phyloP scores from a whole-genome alignment of 1,140 invertebrate genomes.

The Zaprionus ghesquierei region DNA sequence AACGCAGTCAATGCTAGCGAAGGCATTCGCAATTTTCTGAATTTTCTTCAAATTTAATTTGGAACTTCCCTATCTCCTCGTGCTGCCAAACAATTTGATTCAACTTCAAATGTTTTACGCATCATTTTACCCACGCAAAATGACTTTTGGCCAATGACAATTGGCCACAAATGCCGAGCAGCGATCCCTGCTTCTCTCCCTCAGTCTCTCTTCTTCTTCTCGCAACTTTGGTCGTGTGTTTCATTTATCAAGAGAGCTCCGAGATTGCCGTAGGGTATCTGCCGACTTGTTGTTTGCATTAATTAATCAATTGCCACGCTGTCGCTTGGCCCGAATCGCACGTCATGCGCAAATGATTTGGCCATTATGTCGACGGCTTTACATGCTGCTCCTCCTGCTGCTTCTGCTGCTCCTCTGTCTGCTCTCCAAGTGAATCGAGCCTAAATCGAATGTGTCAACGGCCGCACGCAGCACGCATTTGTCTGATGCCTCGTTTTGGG shows the following conservation, averaged over 20 bases:
- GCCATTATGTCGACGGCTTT: constrained; percentile 31
- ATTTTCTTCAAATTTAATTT: constrained; percentile 16
- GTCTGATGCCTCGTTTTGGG: constrained; percentile 36
- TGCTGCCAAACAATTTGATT: constrained; percentile 49
- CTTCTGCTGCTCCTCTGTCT: neutral
- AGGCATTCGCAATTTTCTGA: constrained; percentile 37
- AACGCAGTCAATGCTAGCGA: constrained; percentile 36
- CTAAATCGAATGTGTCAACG: constrained; percentile 39
- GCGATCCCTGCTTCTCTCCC: constrained; percentile 39
- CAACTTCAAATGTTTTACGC: constrained; percentile 65
- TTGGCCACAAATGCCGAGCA: neutral
- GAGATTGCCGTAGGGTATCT: constrained; percentile 27
- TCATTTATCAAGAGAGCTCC: constrained; percentile 52
- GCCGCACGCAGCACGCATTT: constrained; percentile 40
- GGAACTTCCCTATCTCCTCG: neutral
- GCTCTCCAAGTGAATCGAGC: constrained; percentile 8
- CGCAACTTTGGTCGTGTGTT: constrained; percentile 32
- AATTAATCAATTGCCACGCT: constrained; percentile 57
- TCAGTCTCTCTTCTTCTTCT: too few relatives aligned
- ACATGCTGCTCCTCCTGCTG: neutral
- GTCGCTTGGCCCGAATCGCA: constrained; percentile 5
- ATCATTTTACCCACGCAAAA: constrained; percentile 59
- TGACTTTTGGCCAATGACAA: constrained; percentile 32
- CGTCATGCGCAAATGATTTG: constrained; percentile 33
- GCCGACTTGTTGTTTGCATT: constrained; percentile 25